A percentile compares a stretch with the other conserved stretches of the same genome.
Evolutionary conservation across 1,140 invertebrate species (phyloP).

Genomic region (Andrena cerasifolii): DNA sequence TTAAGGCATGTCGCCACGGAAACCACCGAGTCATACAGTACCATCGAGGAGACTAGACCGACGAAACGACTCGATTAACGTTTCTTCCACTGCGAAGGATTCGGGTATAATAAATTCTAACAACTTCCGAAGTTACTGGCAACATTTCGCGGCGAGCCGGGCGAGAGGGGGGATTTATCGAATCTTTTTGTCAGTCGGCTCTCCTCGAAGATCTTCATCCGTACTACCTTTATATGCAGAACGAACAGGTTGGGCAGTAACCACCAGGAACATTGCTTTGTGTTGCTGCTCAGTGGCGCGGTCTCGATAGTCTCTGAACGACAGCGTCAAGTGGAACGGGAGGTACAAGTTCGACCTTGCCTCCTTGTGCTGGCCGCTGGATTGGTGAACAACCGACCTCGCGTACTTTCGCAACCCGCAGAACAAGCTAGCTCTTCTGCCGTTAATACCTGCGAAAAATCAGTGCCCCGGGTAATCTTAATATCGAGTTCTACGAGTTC

Average conservation of each 20-base stretch:
- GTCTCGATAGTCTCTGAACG: conserved; percentile 85
- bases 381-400: conserved; percentile 81
- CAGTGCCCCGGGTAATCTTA: background rate
- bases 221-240: conserved; percentile 89
- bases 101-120: no score
- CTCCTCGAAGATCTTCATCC: conserved; percentile 40
- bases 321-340: conserved; percentile 89
- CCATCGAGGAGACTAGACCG: conserved; percentile 45
- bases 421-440: conserved; percentile 70
- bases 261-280: conserved; percentile 86
- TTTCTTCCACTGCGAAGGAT: no score
- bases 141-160: no score
- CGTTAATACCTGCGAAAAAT: conserved; percentile 64
- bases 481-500: background rate
- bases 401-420: conserved; percentile 82
- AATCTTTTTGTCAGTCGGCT: conserved; percentile 50
- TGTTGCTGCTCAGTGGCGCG: conserved; percentile 68
- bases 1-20: conserved; percentile 50
- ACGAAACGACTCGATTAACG: conserved; percentile 45
- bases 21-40: conserved; percentile 57
- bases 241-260: conserved; percentile 87
- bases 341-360: conserved; percentile 84
- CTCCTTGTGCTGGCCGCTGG: conserved; percentile 75
- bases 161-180: conserved; percentile 35
- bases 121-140: no score